Evolutionary conservation across 2,888 invertebrate genomes (phyloP), one percentile per base, ranked within the genome.

Genomic region (Caenorhabditis sulstoni): DNA sequence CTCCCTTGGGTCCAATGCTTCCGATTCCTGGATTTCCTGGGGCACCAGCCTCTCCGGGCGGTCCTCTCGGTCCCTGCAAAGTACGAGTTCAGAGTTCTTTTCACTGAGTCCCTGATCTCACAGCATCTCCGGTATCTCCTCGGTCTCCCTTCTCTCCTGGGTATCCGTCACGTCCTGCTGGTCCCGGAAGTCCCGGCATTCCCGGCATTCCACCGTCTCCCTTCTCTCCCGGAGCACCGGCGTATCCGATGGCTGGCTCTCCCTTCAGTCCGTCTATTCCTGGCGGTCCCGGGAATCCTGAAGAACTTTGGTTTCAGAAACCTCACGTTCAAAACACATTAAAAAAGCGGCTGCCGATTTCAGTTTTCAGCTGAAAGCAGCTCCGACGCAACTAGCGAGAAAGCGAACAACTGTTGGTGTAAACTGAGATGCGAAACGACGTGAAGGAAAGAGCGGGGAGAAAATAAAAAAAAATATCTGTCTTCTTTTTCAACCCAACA

Each of bases 141-240:
- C 87, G 78, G 37, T 90, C 90, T 82, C 91, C 91, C 78, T 90
- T 90, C 45, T 85, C 84, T 79, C 91, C 91, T 58, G 90, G 90
- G 66, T 86, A 86, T 79, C 91, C 91, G 64, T 90, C 90, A 23
- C 87, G 81, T 64, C 91, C 91, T 35, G 89, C 86, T 16, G 87
- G 84, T 64, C 90, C 91, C 44, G 90, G 91, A 11, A 85, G 67
- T 35, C 92, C 92, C 16, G 92, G 90, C 82, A 91, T 91, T 70
- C 96, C 96, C 87, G 94, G 93, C 45, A 93, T 91, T 58, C 95
- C 91, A 16, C 86, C 83, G 68, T 91, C 91, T 81, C 92, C 92
- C 91, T 81, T 95, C 94, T 77, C 90, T 81, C 91, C 91, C 55
- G 90, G 89, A 23, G 86, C 86, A 65, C 90, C 91, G 23, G 86